These are phyloP conservation scores for Barbus barbus DNA, from an alignment of 2,113 vertebrate species.

Conservation along the genomic window DNA sequence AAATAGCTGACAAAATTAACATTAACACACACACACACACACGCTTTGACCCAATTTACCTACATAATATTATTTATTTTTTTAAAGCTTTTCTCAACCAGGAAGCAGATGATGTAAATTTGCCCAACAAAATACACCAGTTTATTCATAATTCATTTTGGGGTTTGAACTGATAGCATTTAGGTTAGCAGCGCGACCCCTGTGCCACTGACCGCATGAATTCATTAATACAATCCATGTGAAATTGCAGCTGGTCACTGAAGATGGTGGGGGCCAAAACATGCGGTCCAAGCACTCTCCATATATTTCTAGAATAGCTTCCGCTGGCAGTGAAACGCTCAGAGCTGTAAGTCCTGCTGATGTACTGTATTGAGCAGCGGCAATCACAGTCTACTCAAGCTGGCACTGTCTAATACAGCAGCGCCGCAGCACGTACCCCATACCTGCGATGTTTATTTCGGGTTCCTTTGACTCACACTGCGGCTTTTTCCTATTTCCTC, in stretches of 20 bases:
- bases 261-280: background rate
- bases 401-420: slow-evolving; percentile 42
- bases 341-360: background rate
- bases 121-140: background rate
- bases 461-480: slow-evolving; percentile 18
- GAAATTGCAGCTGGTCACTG: background rate
- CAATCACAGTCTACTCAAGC: slow-evolving; percentile 48
- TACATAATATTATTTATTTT: background rate
- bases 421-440: slow-evolving; percentile 30
- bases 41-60: no score
- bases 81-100: background rate
- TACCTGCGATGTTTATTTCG: slow-evolving; percentile 39
- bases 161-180: background rate
- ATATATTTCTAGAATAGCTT: background rate
- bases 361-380: slow-evolving; percentile 24
- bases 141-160: background rate
- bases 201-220: background rate
- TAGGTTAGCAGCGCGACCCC: background rate
- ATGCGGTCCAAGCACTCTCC: background rate
- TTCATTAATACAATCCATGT: background rate
- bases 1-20: no score
- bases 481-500: slow-evolving; percentile 22
- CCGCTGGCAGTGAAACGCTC: slow-evolving; percentile 5
- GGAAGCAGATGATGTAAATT: background rate
- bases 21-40: no score